Base-by-base conservation (phyloP, 2,797 vertebrate genomes). In the Pangasius djambal region DNA sequence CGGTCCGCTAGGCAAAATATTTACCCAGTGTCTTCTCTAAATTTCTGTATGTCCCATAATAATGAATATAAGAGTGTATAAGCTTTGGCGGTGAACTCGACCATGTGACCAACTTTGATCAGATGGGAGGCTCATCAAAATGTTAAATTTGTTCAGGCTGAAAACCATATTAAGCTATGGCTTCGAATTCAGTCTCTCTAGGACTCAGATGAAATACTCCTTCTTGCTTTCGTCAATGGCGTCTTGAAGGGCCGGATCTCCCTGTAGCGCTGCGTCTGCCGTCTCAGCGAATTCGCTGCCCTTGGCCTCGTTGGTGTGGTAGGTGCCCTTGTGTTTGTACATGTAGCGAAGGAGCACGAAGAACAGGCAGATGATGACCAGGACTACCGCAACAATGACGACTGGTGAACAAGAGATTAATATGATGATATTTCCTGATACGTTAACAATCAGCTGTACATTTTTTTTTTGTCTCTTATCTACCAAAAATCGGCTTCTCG, bases 241-340 rank as follows among this genome's bases (percentile, higher is more conserved):
- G 0, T 97, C 97, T 88, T 96, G 96, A 88, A 97, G 94, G 25
- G 94, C 86, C 0, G 96, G 97, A 92, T 98, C 97, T 0, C 93
- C 94, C 92, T 96, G 96, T 92, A 97, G 92, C 18, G 97, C 97
- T 0, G 91, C 91, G 0, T 97, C 97, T 0, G 96, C 96, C 0
- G 93, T 97, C 86, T 97, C 97, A 0, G 97, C 96, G 75, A 97
- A 97, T 93, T 98, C 97, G 0, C 96, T 97, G 89, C 97, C 97
- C 93, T 98, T 98, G 92, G 96, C 97, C 93, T 98, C 97, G 0
- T 98, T 96, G 93, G 97, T 98, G 94, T 95, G 95, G 93, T 98
- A 98, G 0, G 96, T 97, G 89, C 97, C 97, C 91, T 97, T 98
- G 93, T 98, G 95, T 90, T 96, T 92, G 94, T 95, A 97, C 94